Evolutionary conservation across 2,113 vertebrate genomes (phyloP).

Genomic region (Brienomyrus longianalis): DNA sequence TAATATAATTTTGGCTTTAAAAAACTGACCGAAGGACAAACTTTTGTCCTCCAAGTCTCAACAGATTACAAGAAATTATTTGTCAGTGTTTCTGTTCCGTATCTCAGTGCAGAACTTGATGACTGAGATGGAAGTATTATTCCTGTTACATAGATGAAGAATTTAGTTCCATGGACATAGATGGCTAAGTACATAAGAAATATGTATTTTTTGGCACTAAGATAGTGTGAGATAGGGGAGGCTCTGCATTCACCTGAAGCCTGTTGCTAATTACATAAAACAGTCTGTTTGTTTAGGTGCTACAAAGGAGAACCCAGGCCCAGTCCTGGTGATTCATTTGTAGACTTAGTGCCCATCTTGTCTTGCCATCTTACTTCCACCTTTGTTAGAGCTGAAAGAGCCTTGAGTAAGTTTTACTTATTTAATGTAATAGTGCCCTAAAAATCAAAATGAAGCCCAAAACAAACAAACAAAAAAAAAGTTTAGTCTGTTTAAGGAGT

Average conservation of each 20-base stretch:
- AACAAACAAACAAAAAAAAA: neutral
- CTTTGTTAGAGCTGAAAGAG: neutral
- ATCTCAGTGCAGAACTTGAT: neutral
- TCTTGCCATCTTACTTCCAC: neutral
- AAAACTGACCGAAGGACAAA: neutral
- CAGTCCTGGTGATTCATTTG: neutral
- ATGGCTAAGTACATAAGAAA: neutral
- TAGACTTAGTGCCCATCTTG: neutral
- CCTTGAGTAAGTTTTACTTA: neutral
- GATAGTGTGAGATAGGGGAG: neutral
- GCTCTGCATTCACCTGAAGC: neutral
- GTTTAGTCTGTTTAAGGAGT: neutral
- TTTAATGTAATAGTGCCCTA: neutral
- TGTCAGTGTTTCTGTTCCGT: neutral
- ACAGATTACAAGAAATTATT: neutral
- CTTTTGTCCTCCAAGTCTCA: neutral
- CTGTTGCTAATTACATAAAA: neutral
- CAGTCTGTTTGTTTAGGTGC: neutral
- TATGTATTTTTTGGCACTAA: neutral
- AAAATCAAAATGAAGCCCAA: neutral
- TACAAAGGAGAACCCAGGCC: neutral
- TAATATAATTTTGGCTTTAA: neutral
- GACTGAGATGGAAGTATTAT: neutral
- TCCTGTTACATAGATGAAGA: neutral
- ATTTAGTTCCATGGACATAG: neutral